Evolutionary conservation across 2,888 invertebrate species (phyloP).

Genomic region (Polyploca ridens): DNA sequence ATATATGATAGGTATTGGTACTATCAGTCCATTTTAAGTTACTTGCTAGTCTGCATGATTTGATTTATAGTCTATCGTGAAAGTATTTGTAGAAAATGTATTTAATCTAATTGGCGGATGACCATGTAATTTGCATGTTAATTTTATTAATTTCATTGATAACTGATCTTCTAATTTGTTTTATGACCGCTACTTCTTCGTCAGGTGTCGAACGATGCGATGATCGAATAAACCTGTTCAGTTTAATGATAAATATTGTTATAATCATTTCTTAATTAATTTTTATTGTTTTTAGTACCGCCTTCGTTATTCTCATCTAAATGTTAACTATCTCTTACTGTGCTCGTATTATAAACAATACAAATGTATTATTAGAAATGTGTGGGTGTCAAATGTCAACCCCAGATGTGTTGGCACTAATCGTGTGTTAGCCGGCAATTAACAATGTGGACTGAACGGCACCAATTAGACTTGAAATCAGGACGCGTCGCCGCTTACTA

Average conservation of each 20-base stretch:
- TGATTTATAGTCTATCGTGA: conserved; percentile 1
- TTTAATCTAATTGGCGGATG: conserved; percentile 47
- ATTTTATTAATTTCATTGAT: conserved; percentile 53
- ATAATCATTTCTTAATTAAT: conserved; percentile 9
- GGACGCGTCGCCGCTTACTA: conserved; percentile 47
- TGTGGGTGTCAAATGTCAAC: conserved; percentile 10
- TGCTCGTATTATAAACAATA: not conserved
- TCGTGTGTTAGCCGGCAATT: conserved; percentile 40
- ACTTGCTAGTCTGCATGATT: not conserved
- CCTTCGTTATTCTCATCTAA: not conserved
- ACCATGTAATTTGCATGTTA: conserved; percentile 54
- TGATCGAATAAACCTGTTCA: conserved; percentile 10
- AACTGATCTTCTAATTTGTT: conserved; percentile 54
- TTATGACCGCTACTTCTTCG: conserved; percentile 37
- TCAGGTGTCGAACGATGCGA: conserved; percentile 41
- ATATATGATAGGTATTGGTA: no score
- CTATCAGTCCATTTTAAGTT: not conserved
- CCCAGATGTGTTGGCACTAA: conserved; percentile 13
- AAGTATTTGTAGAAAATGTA: conserved; percentile 17
- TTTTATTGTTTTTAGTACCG: not conserved
- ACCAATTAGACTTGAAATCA: conserved; percentile 58
- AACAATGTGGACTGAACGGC: conserved; percentile 36
- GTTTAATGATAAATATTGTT: conserved; percentile 3
- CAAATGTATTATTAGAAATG: conserved; percentile 6
- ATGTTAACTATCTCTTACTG: not conserved